Evolutionary conservation across 2,797 vertebrate species (phyloP).

Genomic region (Glossophaga mutica): DNA sequence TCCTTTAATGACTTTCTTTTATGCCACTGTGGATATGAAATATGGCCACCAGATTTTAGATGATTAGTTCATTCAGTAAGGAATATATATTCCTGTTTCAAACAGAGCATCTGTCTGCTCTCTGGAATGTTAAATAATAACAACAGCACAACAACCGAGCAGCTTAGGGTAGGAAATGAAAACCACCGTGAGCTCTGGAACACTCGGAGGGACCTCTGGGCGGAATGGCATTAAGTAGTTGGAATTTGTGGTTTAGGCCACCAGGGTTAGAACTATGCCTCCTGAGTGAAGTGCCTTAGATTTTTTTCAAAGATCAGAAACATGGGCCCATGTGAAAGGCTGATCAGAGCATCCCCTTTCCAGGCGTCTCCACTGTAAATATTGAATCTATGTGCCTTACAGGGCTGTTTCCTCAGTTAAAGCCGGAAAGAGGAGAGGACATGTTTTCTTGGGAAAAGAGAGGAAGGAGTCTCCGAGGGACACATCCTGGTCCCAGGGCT

Average conservation of each 20-base stretch:
- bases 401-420: background rate
- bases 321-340: background rate
- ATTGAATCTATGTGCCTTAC: background rate
- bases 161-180: constrained; percentile 67
- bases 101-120: constrained; percentile 61
- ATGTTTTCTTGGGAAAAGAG: background rate
- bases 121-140: constrained; percentile 68
- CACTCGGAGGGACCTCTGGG: constrained; percentile 51
- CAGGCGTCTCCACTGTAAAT: background rate
- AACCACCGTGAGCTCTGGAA: constrained; percentile 59
- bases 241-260: constrained; percentile 70
- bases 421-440: background rate
- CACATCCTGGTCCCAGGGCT: background rate
- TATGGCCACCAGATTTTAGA: constrained; percentile 68
- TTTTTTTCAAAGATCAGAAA: constrained; percentile 40
- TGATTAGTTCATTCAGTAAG: constrained; percentile 47
- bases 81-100: constrained; percentile 62
- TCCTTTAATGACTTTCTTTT: constrained; percentile 54
- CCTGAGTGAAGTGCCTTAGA: constrained; percentile 22
- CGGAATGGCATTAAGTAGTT: constrained; percentile 61
- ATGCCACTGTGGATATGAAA: constrained; percentile 45
- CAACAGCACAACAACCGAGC: constrained; percentile 53
- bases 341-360: background rate
- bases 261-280: constrained; percentile 59
- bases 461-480: background rate